Evolutionary conservation across 2,797 vertebrate genomes (phyloP).

Genomic region (Neopelma chrysocephalum): DNA sequence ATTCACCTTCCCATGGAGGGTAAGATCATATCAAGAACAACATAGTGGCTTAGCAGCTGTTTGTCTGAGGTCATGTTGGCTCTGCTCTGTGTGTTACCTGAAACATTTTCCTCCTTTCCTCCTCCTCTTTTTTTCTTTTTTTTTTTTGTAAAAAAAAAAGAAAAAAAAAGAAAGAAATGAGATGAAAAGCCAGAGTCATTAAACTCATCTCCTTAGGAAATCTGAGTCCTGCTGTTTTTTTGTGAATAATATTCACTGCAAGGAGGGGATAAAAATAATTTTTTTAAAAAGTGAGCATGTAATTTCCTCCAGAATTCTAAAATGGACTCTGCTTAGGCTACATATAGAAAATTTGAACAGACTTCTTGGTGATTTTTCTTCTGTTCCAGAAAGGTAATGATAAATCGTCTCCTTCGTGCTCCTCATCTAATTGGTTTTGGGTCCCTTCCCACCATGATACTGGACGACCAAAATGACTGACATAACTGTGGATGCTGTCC

Average conservation of each 20-base stretch:
- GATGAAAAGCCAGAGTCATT: background rate
- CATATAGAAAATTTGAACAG: background rate
- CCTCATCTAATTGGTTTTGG: background rate
- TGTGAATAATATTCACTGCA: background rate
- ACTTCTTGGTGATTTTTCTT: background rate
- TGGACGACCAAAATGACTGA: background rate
- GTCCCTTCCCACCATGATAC: background rate
- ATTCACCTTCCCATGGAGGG: background rate
- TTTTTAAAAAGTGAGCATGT: background rate
- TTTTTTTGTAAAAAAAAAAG: background rate
- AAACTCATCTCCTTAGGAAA: background rate
- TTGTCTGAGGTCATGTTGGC: background rate
- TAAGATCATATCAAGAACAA: background rate
- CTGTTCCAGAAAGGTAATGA: background rate
- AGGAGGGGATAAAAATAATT: background rate
- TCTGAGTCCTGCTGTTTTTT: background rate
- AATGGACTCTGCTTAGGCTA: background rate
- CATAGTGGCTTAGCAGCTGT: background rate
- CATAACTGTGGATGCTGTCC: background rate
- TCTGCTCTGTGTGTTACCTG: background rate
- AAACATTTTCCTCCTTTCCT: background rate
- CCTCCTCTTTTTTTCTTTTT: background rate
- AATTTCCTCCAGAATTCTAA: background rate
- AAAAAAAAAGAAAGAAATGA: background rate
- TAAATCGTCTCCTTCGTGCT: background rate